A percentile compares a stretch with the other conserved stretches of the same genome.
Conservation (phyloP, 2,888 invertebrate genomes). For the Pyrocoelia pectoralis region DNA sequence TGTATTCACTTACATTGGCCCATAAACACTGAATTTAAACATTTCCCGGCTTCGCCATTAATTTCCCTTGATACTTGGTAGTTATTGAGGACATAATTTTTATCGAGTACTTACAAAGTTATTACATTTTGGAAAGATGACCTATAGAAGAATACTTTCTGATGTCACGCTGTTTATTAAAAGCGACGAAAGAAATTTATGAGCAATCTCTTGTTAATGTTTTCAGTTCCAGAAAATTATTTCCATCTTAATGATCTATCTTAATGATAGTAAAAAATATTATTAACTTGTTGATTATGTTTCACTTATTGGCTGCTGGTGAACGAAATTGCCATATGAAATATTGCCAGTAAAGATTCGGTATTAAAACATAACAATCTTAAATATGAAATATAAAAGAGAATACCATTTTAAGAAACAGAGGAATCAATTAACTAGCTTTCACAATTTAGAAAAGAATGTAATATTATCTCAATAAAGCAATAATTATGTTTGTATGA, state of each 20-base stretch:
- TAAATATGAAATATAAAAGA: too few relatives aligned
- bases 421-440: too few relatives aligned
- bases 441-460: too few relatives aligned
- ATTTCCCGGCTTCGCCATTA: slow-evolving; percentile 2
- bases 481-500: too few relatives aligned
- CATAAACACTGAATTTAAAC: slow-evolving; percentile 12
- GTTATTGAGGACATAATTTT: slow-evolving; percentile 8
- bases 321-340: too few relatives aligned
- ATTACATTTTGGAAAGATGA: not conserved
- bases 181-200: not conserved
- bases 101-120: slow-evolving; percentile 4
- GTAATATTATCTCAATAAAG: too few relatives aligned
- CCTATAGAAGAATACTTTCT: not conserved
- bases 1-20: not conserved
- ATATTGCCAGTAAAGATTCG: too few relatives aligned
- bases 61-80: slow-evolving; percentile 6
- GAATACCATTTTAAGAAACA: too few relatives aligned
- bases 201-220: not conserved
- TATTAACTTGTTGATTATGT: not conserved
- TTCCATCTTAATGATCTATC: not conserved
- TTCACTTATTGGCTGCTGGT: not conserved
- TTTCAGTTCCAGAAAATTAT: slow-evolving; percentile 1
- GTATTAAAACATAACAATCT: too few relatives aligned
- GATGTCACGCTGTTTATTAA: not conserved
- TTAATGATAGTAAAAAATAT: not conserved